Evolutionary conservation across 2,113 vertebrate species (phyloP).

Genomic region (Dermatemys mawii): DNA sequence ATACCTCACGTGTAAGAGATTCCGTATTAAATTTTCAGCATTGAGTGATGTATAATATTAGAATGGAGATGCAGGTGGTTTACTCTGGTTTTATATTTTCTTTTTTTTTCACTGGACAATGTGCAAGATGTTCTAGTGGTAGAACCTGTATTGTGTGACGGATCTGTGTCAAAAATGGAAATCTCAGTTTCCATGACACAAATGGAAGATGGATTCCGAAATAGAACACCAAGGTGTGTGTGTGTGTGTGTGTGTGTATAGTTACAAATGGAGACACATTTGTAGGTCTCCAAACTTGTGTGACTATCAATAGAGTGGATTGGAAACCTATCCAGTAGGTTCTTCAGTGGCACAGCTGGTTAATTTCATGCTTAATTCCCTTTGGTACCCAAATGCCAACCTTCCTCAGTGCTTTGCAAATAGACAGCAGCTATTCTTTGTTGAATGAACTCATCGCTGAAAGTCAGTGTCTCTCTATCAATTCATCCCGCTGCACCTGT

Average conservation of each 20-base stretch:
- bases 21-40: neutral
- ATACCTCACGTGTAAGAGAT: neutral
- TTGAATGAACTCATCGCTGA: neutral
- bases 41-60: neutral
- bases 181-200: neutral
- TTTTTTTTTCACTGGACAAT: neutral
- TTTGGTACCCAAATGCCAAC: neutral
- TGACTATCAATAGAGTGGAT: neutral
- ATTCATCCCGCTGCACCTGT: neutral
- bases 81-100: neutral
- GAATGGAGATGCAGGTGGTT: neutral
- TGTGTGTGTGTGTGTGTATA: neutral
- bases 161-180: neutral
- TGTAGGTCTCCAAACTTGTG: neutral
- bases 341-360: neutral
- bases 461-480: neutral
- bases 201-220: neutral
- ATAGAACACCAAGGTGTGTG: neutral
- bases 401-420: neutral
- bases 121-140: neutral
- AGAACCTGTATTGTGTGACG: neutral
- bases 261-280: rapidly evolving
- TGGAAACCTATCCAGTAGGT: neutral
- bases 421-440: neutral
- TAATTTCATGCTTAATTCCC: conserved; percentile 29